Evolutionary conservation across 1,140 invertebrate genomes (phyloP).

Genomic region (Trichogramma pretiosum): DNA sequence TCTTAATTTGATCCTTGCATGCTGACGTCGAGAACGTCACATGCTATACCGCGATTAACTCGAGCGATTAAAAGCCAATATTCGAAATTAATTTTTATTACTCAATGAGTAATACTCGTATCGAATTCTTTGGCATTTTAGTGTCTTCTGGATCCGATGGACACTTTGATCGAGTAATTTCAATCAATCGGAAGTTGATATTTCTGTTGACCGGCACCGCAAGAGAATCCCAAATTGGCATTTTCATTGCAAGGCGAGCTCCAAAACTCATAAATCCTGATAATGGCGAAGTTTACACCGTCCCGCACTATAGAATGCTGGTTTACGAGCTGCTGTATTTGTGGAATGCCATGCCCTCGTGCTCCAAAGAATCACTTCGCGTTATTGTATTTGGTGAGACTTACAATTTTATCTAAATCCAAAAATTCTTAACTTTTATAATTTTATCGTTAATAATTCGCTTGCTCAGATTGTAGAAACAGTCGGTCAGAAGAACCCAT

Average conservation of each 20-base stretch:
- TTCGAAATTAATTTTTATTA: too few relatives aligned
- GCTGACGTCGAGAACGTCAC: too few relatives aligned
- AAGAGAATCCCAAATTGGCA: slow-evolving; percentile 31
- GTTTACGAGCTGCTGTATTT: slow-evolving; percentile 62
- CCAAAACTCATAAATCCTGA: slow-evolving; percentile 30
- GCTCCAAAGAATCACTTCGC: slow-evolving; percentile 43
- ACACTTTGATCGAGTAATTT: too few relatives aligned
- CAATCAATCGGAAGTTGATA: too few relatives aligned
- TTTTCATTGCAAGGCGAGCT: slow-evolving; percentile 32
- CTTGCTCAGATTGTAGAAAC: slow-evolving; percentile 37
- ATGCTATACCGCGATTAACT: too few relatives aligned
- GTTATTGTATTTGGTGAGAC: slow-evolving; percentile 43
- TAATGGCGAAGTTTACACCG: slow-evolving; percentile 27
- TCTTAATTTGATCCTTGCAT: slow-evolving; percentile 8
- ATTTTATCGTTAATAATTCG: not conserved
- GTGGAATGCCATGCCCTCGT: slow-evolving; percentile 63
- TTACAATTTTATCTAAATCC: not conserved
- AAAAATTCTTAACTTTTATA: not conserved
- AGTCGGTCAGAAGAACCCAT: slow-evolving; percentile 45
- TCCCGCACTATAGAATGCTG: slow-evolving; percentile 50
- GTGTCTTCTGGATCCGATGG: slow-evolving; percentile 46
- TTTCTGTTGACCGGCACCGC: too few relatives aligned
- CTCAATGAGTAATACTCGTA: too few relatives aligned
- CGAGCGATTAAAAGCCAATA: too few relatives aligned
- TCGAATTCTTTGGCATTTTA: too few relatives aligned